Percentiles rank a stretch among this genome's conserved stretches.
Conservation (phyloP, 2,113 vertebrate genomes). For the Sturnira hondurensis region DNA sequence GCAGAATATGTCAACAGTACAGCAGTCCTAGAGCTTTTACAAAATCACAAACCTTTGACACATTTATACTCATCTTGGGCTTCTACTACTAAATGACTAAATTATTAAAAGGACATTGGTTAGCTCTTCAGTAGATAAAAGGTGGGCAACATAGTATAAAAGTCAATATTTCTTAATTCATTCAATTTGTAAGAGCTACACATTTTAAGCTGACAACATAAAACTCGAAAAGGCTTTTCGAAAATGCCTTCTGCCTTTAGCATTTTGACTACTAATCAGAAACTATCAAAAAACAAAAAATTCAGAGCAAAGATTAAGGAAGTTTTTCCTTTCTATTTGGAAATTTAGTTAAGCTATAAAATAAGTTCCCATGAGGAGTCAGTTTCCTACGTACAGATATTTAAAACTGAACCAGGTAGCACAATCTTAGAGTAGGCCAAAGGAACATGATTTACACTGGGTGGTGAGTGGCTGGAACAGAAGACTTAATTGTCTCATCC, state of each 20-base stretch:
- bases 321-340: not conserved
- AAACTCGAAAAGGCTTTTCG: conserved; percentile 43
- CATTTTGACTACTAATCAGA: conserved; percentile 31
- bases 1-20: conserved; percentile 15
- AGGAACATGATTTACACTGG: not conserved
- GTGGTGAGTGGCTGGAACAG: not conserved
- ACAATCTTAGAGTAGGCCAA: not conserved
- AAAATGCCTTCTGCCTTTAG: not conserved
- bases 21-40: not conserved
- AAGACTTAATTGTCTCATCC: not conserved
- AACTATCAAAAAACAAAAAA: not conserved
- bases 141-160: not conserved
- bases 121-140: conserved; percentile 37
- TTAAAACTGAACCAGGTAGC: conserved; percentile 59
- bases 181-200: conserved; percentile 12
- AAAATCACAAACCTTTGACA: conserved; percentile 36
- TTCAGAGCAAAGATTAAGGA: not conserved
- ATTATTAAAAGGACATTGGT: conserved; percentile 2
- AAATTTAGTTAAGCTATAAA: conserved; percentile 52
- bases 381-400: not conserved
- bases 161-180: conserved; percentile 38
- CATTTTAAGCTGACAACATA: conserved; percentile 25
- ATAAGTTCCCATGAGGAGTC: not conserved
- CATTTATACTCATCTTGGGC: not conserved
- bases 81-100: not conserved